Conservation (phyloP, 1,140 invertebrate species). For the Apis florea region DNA sequence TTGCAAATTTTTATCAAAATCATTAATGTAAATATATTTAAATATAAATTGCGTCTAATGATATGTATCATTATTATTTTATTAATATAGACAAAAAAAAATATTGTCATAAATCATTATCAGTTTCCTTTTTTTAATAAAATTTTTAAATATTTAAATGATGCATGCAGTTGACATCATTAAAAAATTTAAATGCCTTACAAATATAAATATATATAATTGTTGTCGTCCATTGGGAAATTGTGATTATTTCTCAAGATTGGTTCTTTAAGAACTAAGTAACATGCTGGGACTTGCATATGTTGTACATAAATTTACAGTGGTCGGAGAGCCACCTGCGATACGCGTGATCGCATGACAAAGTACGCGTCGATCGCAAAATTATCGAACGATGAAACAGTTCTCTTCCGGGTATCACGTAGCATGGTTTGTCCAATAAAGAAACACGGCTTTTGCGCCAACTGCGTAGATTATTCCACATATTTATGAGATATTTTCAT, state of each 20-base stretch:
- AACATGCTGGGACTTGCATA: constrained; percentile 38
- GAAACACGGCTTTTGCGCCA: constrained; percentile 13
- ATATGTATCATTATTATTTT: neutral
- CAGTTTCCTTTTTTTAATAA: neutral
- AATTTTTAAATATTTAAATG: neutral
- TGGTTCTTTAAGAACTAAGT: constrained; percentile 20
- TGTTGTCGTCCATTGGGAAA: constrained; percentile 24
- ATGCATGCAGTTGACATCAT: neutral
- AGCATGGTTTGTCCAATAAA: neutral
- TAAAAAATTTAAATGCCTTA: neutral
- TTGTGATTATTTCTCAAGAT: constrained; percentile 9
- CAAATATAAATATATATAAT: constrained; percentile 3
- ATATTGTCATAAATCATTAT: neutral
- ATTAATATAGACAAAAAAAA: neutral
- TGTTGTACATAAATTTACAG: constrained; percentile 22
- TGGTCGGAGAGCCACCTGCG: constrained; percentile 36
- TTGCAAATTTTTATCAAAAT: too few species aligned
- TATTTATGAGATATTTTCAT: constrained; percentile 32
- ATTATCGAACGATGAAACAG: constrained; percentile 46
- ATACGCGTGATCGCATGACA: constrained; percentile 51
- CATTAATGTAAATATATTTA: too few species aligned
- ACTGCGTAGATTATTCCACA: constrained; percentile 11
- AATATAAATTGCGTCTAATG: too few species aligned
- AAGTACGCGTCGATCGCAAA: constrained; percentile 47
- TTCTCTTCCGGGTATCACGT: constrained; percentile 41